Evolutionary conservation across 2,797 vertebrate genomes (phyloP).

Genomic region (Bradypodion ventrale): DNA sequence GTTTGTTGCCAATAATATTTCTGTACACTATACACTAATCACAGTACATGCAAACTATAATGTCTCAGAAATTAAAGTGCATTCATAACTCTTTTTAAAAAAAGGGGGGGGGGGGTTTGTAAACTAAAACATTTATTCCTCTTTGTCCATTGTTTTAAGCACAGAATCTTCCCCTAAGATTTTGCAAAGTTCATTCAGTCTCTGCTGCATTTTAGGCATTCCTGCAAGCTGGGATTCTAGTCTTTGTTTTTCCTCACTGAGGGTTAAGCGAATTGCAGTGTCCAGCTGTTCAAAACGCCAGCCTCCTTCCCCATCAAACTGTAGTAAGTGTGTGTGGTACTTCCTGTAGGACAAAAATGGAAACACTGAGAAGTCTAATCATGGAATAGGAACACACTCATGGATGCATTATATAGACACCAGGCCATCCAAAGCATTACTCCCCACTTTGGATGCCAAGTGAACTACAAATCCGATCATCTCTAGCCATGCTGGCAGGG

Average conservation of each 20-base stretch:
- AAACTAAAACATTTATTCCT: conserved; percentile 72
- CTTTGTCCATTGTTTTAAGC: conserved; percentile 83
- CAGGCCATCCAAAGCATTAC: conserved; percentile 6
- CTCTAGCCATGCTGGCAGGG: not conserved
- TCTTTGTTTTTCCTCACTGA: conserved; percentile 97
- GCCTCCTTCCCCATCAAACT: conserved; percentile 96
- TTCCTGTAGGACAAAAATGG: conserved; percentile 83
- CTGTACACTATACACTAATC: conserved; percentile 67
- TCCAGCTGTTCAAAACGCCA: conserved; percentile 97
- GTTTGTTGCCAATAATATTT: conserved; percentile 56
- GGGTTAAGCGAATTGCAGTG: conserved; percentile 90
- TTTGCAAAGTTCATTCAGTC: conserved; percentile 95
- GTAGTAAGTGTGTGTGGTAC: conserved; percentile 97
- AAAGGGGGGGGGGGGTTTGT: conserved; percentile 58
- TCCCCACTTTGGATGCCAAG: not conserved
- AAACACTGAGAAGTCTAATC: conserved; percentile 36
- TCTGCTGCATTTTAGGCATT: conserved; percentile 95
- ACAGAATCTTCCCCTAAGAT: conserved; percentile 98
- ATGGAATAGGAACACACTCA: conserved; percentile 23
- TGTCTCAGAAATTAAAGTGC: conserved; percentile 62
- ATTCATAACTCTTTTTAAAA: conserved; percentile 54
- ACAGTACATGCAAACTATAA: conserved; percentile 70
- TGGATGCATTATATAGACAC: not conserved
- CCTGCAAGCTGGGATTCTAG: conserved; percentile 94
- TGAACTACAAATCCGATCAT: not conserved